Evolutionary conservation across 2,113 vertebrate species (phyloP), one percentile per base, ranked within the genome.

Genomic region (Peromyscus maniculatus): DNA sequence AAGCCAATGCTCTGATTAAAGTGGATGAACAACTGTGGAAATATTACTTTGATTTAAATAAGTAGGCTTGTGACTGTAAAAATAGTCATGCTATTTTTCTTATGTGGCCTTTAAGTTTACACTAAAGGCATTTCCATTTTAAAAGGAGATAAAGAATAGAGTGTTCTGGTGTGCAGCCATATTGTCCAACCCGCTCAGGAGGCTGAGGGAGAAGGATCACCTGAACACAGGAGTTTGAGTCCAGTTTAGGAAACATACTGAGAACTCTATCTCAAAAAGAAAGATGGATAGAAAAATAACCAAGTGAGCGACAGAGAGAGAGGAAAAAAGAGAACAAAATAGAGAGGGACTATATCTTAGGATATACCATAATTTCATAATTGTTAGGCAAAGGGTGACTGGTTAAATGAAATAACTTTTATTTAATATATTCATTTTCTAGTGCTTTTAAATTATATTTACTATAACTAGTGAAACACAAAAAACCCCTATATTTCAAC

Each of bases 61-160:
- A 89, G 66, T 55, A 55, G 36, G 11, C 36, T 39, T 66, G 5
- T 22, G 9, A 79, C 26, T 89, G 33, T 88, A 87, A 91, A 95
- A 77, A 93, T 72, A 82, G 10, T 52, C 43, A 86, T 92, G 24
- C 46, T 9, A 78, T 71, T 93, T 97, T 97, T 88, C 46, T 77
- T 89, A 87, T 15, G 1, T 77, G 71, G 21, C 24, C 89, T 74
- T 66, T 72, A 91, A 62, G 91, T 21, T 43, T 67, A 79, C n/a
- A 75, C 15, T 66, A 59, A 64, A 79, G 57, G 84, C 36, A 62
- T 90, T 77, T 62, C 62, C 67, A 33, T n/a, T 87, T 55, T 28
- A 62, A 94, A 89, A 13, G 31, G 15, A 89, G 8, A 52, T 95
- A 66, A 21, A 69, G 31, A 80, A 55, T 31, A 10, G 8, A 22